These are phyloP conservation scores for Cryptus viduatorius DNA, from an alignment of 2,888 invertebrate genomes.

Conservation along the genomic window DNA sequence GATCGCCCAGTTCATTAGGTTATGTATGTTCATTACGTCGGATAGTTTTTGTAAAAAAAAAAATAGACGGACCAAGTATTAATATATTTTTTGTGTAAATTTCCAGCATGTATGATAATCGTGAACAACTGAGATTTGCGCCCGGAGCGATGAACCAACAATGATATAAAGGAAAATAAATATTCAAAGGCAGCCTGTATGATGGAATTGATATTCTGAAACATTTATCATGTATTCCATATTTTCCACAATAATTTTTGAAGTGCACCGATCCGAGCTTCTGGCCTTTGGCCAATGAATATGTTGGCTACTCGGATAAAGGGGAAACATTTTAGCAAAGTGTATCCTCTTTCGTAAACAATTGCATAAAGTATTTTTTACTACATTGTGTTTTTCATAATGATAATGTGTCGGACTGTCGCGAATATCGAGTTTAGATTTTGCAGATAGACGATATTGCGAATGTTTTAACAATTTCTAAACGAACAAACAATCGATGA, in stretches of 20 bases:
- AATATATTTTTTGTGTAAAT: too few species aligned
- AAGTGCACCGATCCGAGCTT: constrained; percentile 67
- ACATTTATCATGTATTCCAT: constrained; percentile 74
- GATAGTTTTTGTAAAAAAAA: too few species aligned
- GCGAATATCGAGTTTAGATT: too few species aligned
- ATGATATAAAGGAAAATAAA: neutral
- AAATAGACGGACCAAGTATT: too few species aligned
- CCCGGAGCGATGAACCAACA: constrained; percentile 63
- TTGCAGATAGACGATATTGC: too few species aligned
- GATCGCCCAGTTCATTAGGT: too few species aligned
- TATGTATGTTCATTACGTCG: too few species aligned
- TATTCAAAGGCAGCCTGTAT: constrained; percentile 74
- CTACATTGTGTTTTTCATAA: neutral
- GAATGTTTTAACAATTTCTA: too few species aligned
- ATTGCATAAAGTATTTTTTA: neutral
- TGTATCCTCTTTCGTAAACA: neutral
- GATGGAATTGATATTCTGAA: constrained; percentile 78
- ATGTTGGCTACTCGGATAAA: neutral
- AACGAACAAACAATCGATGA: too few species aligned
- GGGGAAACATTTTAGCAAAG: neutral
- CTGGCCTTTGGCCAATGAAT: constrained; percentile 23
- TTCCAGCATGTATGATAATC: neutral
- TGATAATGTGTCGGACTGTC: neutral
- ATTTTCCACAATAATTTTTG: constrained; percentile 74
- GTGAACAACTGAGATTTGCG: constrained; percentile 67